Conservation (phyloP, 2,888 invertebrate species). For the Drosophila barbarae region DNA sequence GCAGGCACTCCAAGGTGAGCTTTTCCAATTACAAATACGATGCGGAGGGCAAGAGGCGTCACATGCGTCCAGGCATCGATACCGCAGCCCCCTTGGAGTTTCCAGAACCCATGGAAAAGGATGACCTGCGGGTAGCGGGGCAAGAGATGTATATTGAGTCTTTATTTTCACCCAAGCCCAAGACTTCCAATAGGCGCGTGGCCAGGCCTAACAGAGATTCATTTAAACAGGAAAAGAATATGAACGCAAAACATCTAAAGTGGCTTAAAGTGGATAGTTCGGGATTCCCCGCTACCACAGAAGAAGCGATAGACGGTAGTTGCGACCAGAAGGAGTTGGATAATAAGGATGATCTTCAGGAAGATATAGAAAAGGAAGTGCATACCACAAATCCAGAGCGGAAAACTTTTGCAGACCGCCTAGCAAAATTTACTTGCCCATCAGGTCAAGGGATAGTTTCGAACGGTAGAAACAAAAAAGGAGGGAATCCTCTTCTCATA, state of each 20-base stretch:
- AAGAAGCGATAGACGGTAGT: neutral
- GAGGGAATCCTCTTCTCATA: constrained; percentile 3
- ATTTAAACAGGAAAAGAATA: neutral
- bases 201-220: too few relatives aligned
- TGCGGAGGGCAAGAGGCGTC: constrained; percentile 16
- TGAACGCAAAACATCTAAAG: neutral
- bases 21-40: constrained; percentile 38
- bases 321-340: neutral
- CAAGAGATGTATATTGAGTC: too few relatives aligned
- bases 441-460: neutral
- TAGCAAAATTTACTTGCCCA: neutral
- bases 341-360: neutral
- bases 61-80: constrained; percentile 39
- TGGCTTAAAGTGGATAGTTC: neutral
- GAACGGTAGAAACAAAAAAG: neutral
- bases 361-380: neutral
- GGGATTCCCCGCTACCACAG: neutral
- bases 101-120: neutral
- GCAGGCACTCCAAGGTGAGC: neutral
- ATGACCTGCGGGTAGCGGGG: neutral
- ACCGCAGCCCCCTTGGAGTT: constrained; percentile 42
- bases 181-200: neutral
- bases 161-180: neutral
- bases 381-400: too few relatives aligned
- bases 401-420: neutral